These are phyloP conservation scores for Cheilosia soror DNA, from an alignment of 2,888 invertebrate genomes.

Conservation along the genomic window DNA sequence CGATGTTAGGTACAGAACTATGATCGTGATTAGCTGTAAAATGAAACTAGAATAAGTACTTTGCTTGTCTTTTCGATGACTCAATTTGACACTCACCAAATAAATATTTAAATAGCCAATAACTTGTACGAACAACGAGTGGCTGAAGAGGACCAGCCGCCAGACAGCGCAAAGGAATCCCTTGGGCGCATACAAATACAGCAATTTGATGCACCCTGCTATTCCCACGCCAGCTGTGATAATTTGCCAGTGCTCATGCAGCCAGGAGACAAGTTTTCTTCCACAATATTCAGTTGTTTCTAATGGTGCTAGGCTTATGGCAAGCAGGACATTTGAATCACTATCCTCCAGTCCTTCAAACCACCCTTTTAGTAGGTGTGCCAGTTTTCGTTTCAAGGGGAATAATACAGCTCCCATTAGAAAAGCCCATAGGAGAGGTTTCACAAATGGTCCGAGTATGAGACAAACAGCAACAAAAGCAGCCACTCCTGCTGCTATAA, in stretches of 20 bases:
- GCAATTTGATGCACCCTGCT: slow-evolving; percentile 80
- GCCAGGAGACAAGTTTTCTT: slow-evolving; percentile 89
- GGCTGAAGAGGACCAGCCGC: slow-evolving; percentile 82
- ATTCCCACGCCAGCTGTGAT: slow-evolving; percentile 84
- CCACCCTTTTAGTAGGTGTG: slow-evolving; percentile 91
- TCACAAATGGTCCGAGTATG: slow-evolving; percentile 95
- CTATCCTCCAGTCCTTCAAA: slow-evolving; percentile 88
- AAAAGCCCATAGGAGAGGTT: slow-evolving; percentile 97
- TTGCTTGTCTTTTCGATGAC: too few species aligned
- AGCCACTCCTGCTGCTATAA: slow-evolving; percentile 81
- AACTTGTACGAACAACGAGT: slow-evolving; percentile 80
- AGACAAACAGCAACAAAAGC: slow-evolving; percentile 88
- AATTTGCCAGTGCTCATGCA: slow-evolving; percentile 88
- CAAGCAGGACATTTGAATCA: slow-evolving; percentile 87
- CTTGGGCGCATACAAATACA: slow-evolving; percentile 86
- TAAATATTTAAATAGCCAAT: slow-evolving; percentile 82
- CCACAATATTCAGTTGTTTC: slow-evolving; percentile 90
- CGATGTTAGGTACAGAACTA: slow-evolving; percentile 88
- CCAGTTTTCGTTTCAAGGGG: slow-evolving; percentile 94
- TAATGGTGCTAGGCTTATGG: slow-evolving; percentile 88
- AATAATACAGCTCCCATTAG: slow-evolving; percentile 98
- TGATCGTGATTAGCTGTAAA: slow-evolving; percentile 88
- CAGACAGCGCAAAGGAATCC: slow-evolving; percentile 85
- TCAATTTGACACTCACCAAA: slow-evolving; percentile 77
- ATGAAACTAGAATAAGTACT: slow-evolving; percentile 42